Evolutionary conservation across 1,140 invertebrate species (phyloP).

Genomic region (Nasonia longicornis): DNA sequence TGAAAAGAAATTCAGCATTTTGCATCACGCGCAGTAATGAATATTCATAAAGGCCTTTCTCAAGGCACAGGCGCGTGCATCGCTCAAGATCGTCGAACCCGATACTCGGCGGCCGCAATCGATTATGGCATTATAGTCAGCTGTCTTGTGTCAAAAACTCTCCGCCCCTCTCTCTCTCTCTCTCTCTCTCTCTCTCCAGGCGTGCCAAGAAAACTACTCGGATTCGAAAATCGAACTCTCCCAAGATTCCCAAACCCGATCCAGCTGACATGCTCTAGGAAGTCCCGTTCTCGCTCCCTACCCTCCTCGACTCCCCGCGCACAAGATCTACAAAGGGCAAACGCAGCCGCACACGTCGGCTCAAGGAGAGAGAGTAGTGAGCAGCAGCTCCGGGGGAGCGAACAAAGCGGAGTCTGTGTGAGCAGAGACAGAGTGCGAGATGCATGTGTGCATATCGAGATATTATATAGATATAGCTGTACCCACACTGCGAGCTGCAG

Average conservation of each 20-base stretch:
- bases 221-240: no score
- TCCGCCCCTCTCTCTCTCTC: no score
- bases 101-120: conserved; percentile 25
- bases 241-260: background rate
- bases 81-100: background rate
- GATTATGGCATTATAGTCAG: conserved; percentile 42
- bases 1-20: background rate
- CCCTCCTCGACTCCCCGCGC: background rate
- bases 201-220: no score
- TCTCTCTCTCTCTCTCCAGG: no score
- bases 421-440: background rate
- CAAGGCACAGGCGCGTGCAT: background rate
- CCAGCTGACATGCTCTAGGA: background rate
- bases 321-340: background rate
- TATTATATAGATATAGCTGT: background rate
- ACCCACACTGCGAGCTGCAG: background rate
- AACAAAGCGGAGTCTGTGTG: background rate
- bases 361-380: background rate
- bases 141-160: conserved; percentile 36
- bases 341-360: background rate
- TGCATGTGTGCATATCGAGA: background rate
- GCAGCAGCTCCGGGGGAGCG: background rate
- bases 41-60: background rate
- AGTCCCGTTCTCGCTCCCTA: background rate
- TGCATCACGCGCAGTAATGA: background rate